These are phyloP conservation scores for Tragelaphus scriptus DNA, from an alignment of 2,113 vertebrate species.

Conservation along the genomic window DNA sequence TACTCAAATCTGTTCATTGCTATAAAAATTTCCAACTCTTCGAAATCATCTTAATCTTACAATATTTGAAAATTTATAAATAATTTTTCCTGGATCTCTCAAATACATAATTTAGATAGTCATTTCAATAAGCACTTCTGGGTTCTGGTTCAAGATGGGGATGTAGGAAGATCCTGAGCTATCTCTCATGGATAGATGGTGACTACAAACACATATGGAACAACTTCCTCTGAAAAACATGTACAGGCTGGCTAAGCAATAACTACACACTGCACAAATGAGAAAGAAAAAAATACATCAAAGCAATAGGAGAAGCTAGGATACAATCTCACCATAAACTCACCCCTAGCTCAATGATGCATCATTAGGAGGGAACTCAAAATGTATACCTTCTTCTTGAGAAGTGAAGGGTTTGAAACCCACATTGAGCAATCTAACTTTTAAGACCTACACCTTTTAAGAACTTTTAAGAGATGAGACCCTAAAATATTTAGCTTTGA, in stretches of 20 bases:
- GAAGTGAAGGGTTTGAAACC: neutral
- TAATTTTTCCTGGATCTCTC: neutral
- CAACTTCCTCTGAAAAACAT: neutral
- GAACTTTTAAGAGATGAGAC: neutral
- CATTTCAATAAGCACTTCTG: neutral
- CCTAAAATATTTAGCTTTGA: neutral
- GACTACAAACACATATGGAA: neutral
- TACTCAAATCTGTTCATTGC: neutral
- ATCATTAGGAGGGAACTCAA: neutral
- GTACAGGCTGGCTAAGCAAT: neutral
- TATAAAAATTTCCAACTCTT: neutral
- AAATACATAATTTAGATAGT: neutral
- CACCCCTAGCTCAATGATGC: neutral
- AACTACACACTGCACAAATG: neutral
- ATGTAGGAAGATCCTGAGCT: neutral
- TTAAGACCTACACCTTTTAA: neutral
- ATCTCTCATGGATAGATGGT: neutral
- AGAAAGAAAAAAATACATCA: neutral
- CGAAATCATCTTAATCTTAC: neutral
- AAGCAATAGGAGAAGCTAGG: neutral
- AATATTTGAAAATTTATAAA: constrained; percentile 1
- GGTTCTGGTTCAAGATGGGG: neutral
- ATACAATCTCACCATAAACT: neutral
- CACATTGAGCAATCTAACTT: neutral
- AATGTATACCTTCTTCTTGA: neutral